phyloP scores from a whole-genome alignment of 2,113 vertebrate genomes.

The Rostratula benghalensis region DNA sequence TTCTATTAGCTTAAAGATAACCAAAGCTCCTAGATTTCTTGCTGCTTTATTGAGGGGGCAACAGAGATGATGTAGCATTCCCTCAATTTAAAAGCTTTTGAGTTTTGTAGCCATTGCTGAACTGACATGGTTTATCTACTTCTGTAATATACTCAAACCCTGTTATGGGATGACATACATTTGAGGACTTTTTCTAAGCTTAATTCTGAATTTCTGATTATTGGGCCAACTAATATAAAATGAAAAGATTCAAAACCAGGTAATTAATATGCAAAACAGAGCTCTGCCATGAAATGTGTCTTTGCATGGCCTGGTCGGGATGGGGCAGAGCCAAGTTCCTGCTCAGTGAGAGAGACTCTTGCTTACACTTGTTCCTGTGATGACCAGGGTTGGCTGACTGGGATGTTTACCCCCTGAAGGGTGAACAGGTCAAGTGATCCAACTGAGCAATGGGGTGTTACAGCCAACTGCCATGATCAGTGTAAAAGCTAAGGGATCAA shows the following conservation, averaged over 20 bases:
- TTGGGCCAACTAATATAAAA: background rate
- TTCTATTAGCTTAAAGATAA: background rate
- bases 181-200: background rate
- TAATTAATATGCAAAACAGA: background rate
- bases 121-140: background rate
- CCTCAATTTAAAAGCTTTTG: background rate
- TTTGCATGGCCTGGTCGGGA: background rate
- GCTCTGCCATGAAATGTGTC: background rate
- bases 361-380: no score
- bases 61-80: rapidly evolving
- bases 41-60: background rate
- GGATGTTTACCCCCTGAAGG: no score
- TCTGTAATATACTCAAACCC: background rate
- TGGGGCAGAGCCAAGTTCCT: no score
- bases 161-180: background rate
- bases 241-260: background rate
- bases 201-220: background rate
- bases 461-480: no score
- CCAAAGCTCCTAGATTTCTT: background rate
- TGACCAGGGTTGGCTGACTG: no score
- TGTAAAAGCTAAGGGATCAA: no score
- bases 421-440: no score
- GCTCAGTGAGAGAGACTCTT: no score
- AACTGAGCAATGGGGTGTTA: no score
- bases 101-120: background rate